These are phyloP conservation scores for Bolborhynchus lineola DNA, from an alignment of 2,113 vertebrate species.

Conservation along the genomic window DNA sequence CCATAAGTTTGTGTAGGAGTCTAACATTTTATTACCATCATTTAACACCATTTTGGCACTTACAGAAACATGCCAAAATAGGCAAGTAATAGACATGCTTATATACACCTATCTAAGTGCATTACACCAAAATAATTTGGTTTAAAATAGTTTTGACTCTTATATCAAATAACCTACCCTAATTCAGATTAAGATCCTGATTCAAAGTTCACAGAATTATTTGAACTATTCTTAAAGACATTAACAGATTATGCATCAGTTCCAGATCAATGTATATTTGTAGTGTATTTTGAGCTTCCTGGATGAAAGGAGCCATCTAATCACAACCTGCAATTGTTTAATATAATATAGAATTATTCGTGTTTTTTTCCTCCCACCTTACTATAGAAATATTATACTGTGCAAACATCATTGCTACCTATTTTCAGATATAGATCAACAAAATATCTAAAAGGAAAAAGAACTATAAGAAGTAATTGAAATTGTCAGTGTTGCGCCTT, in stretches of 20 bases:
- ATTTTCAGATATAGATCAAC: background rate
- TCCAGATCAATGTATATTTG: background rate
- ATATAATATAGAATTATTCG: background rate
- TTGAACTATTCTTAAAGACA: background rate
- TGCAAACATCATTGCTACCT: background rate
- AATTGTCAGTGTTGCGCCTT: background rate
- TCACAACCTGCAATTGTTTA: background rate
- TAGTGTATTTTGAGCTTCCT: background rate
- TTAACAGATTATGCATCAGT: background rate
- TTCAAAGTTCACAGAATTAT: background rate
- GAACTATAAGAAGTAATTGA: background rate
- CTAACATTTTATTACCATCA: background rate
- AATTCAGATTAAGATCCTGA: background rate
- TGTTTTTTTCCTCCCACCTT: background rate
- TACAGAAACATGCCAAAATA: background rate
- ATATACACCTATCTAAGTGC: background rate
- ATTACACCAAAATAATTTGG: background rate
- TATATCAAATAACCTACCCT: background rate
- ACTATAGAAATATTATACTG: background rate
- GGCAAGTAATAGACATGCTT: background rate
- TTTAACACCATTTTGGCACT: background rate
- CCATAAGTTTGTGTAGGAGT: background rate
- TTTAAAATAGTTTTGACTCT: background rate
- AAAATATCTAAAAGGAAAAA: background rate
- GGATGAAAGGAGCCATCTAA: background rate